Conservation (phyloP, 2,113 vertebrate genomes). For the Ailuropoda melanoleuca region DNA sequence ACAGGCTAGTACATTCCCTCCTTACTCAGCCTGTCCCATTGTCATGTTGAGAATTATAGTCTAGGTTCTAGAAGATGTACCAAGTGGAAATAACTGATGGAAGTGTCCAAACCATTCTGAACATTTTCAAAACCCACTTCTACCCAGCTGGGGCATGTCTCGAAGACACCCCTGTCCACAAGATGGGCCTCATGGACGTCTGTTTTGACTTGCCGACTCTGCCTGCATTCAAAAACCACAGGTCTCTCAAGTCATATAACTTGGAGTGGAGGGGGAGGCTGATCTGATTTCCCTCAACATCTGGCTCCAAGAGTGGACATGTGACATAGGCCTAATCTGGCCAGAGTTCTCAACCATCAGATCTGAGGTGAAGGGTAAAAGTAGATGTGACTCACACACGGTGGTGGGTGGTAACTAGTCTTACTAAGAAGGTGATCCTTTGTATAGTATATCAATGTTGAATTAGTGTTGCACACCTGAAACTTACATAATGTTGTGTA, state of each 20-base stretch:
- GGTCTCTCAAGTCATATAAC: not conserved
- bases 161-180: not conserved
- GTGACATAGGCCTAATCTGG: not conserved
- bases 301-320: not conserved
- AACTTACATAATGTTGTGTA: not conserved
- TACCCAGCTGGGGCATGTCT: not conserved
- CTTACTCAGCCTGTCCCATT: not conserved
- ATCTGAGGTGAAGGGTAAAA: not conserved
- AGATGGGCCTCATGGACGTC: not conserved
- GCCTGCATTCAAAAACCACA: not conserved
- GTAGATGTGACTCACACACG: not conserved
- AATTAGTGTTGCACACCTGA: not conserved
- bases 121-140: not conserved
- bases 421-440: not conserved
- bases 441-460: not conserved
- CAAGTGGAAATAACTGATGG: not conserved
- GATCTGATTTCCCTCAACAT: not conserved
- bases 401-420: not conserved
- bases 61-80: not conserved
- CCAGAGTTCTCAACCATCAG: not conserved
- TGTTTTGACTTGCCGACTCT: not conserved
- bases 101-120: not conserved
- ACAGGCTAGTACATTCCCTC: not conserved
- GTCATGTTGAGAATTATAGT: not conserved
- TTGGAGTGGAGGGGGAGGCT: not conserved